These are phyloP conservation scores for Drosophila atripex DNA, from an alignment of 2,888 invertebrate genomes.

Conservation along the genomic window DNA sequence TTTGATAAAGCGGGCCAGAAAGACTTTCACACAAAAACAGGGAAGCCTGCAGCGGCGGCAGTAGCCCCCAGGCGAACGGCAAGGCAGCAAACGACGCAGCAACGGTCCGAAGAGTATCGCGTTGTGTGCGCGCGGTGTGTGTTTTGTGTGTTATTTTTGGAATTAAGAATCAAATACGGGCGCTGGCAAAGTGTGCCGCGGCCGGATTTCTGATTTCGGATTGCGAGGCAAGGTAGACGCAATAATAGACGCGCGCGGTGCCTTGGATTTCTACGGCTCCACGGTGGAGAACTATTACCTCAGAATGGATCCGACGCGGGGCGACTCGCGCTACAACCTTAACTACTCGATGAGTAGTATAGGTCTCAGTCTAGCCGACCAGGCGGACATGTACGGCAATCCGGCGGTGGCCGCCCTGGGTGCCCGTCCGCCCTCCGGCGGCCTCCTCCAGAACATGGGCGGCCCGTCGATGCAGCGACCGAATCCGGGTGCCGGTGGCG, in stretches of 20 bases:
- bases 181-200: constrained; percentile 36
- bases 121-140: constrained; percentile 54
- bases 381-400: constrained; percentile 91
- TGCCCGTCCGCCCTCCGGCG: constrained; percentile 87
- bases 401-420: constrained; percentile 81
- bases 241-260: constrained; percentile 81
- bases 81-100: constrained; percentile 20
- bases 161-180: constrained; percentile 53
- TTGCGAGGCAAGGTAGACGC: constrained; percentile 38
- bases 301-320: constrained; percentile 94
- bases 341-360: constrained; percentile 91
- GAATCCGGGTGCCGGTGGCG: constrained; percentile 63
- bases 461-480: constrained; percentile 70
- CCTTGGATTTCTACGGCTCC: constrained; percentile 79
- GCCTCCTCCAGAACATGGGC: constrained; percentile 84
- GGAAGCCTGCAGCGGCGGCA: constrained; percentile 14
- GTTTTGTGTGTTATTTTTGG: constrained; percentile 78
- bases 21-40: background rate
- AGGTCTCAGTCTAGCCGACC: constrained; percentile 91
- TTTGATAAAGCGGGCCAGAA: background rate
- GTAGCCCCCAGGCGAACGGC: background rate
- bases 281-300: constrained; percentile 84
- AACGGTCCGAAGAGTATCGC: constrained; percentile 28
- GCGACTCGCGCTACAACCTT: constrained; percentile 95
- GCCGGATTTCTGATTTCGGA: constrained; percentile 34